A percentile compares a stretch with the other conserved stretches of the same genome.
Conservation (phyloP, 2,888 invertebrate species). For the Baccha elongata region DNA sequence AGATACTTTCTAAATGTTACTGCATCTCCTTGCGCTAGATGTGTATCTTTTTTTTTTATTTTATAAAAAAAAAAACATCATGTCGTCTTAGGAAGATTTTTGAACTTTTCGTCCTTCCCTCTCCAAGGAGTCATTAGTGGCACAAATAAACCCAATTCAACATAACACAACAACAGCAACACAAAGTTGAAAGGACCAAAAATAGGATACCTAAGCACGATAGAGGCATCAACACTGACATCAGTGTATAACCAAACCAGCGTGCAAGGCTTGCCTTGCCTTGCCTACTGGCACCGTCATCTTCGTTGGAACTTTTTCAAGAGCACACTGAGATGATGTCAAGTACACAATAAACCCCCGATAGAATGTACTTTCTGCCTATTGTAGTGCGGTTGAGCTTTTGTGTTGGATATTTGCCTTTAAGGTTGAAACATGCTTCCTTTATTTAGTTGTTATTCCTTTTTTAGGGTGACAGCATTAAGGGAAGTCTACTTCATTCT, state of each 20-base stretch:
- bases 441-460: constrained; percentile 10
- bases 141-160: constrained; percentile 34
- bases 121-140: constrained; percentile 66
- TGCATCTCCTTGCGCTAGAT: constrained; percentile 65
- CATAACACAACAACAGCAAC: constrained; percentile 20
- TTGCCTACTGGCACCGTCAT: constrained; percentile 4
- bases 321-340: constrained; percentile 64
- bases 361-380: constrained; percentile 57
- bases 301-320: constrained; percentile 51
- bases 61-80: no score
- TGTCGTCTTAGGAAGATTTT: constrained; percentile 25
- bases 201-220: constrained; percentile 36
- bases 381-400: constrained; percentile 71
- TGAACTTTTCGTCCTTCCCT: constrained; percentile 46
- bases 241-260: no score
- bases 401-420: constrained; percentile 58
- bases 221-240: constrained; percentile 43
- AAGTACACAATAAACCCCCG: constrained; percentile 70
- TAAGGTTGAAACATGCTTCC: constrained; percentile 26
- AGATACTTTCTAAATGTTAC: constrained; percentile 30
- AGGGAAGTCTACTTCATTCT: constrained; percentile 12
- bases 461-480: constrained; percentile 19
- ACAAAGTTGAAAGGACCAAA: constrained; percentile 31
- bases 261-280: not conserved
- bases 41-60: constrained; percentile 48